Conservation (phyloP, 2,888 invertebrate genomes). For the Rhyacophila evoluta region DNA sequence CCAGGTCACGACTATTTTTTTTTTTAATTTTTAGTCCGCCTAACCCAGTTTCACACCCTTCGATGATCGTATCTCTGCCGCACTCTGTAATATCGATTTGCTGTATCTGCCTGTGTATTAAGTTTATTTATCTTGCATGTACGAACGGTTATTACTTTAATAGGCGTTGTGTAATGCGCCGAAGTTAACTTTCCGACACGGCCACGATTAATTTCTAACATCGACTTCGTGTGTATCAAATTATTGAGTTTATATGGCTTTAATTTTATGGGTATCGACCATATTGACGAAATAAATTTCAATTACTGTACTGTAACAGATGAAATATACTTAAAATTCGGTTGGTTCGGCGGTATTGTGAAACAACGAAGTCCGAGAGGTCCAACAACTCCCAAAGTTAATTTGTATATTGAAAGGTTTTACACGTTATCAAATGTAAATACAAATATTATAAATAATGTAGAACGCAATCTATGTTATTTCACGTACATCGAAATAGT, state of each 20-base stretch:
- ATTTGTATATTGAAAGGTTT: no score
- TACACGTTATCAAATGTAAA: no score
- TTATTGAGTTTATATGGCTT: neutral
- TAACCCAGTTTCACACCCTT: constrained; percentile 10
- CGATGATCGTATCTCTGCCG: neutral
- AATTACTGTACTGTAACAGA: no score
- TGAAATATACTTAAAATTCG: no score
- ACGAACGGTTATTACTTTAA: constrained; percentile 16
- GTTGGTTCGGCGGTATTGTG: no score
- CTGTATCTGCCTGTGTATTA: neutral
- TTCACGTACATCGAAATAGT: no score
- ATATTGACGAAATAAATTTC: no score
- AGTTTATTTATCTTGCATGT: neutral
- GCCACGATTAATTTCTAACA: neutral
- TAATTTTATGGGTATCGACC: neutral
- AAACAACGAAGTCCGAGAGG: no score
- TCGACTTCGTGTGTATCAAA: constrained; percentile 3
- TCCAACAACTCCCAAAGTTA: no score
- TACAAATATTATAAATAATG: no score
- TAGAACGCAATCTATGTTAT: no score
- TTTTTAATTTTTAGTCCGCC: neutral
- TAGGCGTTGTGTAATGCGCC: neutral
- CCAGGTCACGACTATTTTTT: neutral
- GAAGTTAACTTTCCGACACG: neutral
- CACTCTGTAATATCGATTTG: no score